Conservation (phyloP, 1,140 invertebrate species). For the Thaumatotibia leucotreta region DNA sequence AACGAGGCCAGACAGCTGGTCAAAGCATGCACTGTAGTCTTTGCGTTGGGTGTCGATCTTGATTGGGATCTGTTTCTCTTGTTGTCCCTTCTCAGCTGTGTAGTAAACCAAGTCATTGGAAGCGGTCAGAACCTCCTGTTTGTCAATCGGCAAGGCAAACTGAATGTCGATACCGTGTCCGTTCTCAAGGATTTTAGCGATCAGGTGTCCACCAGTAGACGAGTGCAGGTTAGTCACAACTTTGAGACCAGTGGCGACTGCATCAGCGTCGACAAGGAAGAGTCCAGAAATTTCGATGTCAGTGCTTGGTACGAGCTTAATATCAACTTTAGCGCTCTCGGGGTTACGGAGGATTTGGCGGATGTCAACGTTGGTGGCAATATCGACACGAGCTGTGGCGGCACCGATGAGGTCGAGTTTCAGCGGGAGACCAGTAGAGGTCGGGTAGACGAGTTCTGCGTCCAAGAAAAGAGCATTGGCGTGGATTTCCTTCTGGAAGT, state of each 20-base stretch:
- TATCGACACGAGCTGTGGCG: constrained; percentile 82
- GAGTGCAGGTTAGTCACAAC: constrained; percentile 84
- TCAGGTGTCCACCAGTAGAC: constrained; percentile 85
- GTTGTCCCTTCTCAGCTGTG: constrained; percentile 78
- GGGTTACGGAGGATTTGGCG: constrained; percentile 78
- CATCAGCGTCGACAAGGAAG: constrained; percentile 86
- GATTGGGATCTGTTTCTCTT: constrained; percentile 71
- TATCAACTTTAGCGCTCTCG: constrained; percentile 78
- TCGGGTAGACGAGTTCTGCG: constrained; percentile 86
- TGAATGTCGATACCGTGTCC: constrained; percentile 85
- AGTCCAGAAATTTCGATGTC: constrained; percentile 83
- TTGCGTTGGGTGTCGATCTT: constrained; percentile 77
- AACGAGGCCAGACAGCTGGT: constrained; percentile 80
- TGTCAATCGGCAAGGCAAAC: constrained; percentile 86
- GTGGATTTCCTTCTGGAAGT: constrained; percentile 77
- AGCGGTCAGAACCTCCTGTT: constrained; percentile 85
- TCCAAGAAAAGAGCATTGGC: constrained; percentile 86
- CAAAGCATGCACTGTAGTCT: constrained; percentile 82
- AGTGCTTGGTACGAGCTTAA: constrained; percentile 84
- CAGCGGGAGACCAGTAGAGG: constrained; percentile 86
- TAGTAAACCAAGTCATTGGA: constrained; percentile 81
- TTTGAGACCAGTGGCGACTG: constrained; percentile 86
- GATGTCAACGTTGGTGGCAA: constrained; percentile 84
- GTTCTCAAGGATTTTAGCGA: constrained; percentile 77
- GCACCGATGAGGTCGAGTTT: constrained; percentile 84